phyloP scores from a whole-genome alignment of 2,113 vertebrate species.

The Calyptommatus sinebrachiatus region DNA sequence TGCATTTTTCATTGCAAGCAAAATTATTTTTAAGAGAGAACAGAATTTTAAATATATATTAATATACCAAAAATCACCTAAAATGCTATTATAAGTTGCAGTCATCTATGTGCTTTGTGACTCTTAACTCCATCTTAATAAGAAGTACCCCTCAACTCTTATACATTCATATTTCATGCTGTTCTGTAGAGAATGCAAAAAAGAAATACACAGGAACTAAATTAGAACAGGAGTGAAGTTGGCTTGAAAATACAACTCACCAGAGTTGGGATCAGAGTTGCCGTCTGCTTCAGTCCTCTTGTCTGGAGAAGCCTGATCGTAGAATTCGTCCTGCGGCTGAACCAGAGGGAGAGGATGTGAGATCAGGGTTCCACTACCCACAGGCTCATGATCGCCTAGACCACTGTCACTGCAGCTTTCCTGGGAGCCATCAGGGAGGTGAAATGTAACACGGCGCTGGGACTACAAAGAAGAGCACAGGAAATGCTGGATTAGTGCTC shows the following conservation, averaged over 20 bases:
- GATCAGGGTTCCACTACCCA: constrained; percentile 95
- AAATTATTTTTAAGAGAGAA: background rate
- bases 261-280: constrained; percentile 98
- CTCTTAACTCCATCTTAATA: background rate
- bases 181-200: background rate
- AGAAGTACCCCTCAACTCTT: background rate
- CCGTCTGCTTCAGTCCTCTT: constrained; percentile 98
- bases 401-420: constrained; percentile 99
- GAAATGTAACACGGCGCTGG: constrained; percentile 98
- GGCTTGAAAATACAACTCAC: constrained; percentile 73
- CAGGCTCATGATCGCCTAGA: constrained; percentile 96
- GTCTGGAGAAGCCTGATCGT: constrained; percentile 96
- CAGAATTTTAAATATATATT: no score
- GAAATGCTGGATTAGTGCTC: constrained; percentile 85
- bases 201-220: background rate
- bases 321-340: constrained; percentile 98
- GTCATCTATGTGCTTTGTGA: no score
- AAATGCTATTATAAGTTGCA: no score
- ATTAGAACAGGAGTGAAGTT: background rate
- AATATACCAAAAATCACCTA: background rate
- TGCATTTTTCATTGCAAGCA: background rate
- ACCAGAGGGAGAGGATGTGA: constrained; percentile 99
- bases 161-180: background rate
- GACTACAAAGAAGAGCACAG: constrained; percentile 97
- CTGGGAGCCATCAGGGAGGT: constrained; percentile 98